Evolutionary conservation across 2,888 invertebrate genomes (phyloP).

Genomic region (Ischnus inquisitorius): DNA sequence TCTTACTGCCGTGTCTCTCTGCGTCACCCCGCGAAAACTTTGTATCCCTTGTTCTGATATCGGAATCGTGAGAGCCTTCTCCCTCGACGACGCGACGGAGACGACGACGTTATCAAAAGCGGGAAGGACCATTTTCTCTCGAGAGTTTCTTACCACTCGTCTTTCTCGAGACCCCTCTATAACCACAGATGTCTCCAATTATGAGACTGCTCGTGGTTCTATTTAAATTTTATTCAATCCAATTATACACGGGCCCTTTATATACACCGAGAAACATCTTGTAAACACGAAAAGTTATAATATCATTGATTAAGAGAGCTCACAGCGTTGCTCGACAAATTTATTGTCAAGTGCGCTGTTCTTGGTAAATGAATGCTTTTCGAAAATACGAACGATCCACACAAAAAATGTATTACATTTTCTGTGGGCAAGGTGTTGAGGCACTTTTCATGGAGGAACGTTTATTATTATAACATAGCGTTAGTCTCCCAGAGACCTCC

Average conservation of each 20-base stretch:
- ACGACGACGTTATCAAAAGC: conserved; percentile 79
- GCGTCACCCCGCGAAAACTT: conserved; percentile 75
- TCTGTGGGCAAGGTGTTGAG: too few species aligned
- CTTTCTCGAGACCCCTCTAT: conserved; percentile 26
- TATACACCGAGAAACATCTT: conserved; percentile 1
- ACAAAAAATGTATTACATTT: neutral
- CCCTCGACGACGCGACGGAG: conserved; percentile 63
- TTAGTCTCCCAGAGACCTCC: too few species aligned
- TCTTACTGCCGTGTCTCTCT: conserved; percentile 35
- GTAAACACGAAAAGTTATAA: neutral
- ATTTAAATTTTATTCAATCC: conserved; percentile 40
- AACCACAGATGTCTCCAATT: conserved; percentile 61
- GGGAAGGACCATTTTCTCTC: conserved; percentile 28
- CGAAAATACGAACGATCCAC: neutral
- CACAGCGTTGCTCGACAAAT: neutral
- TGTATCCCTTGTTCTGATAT: conserved; percentile 73
- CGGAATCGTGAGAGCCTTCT: conserved; percentile 54
- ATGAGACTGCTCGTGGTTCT: conserved; percentile 31
- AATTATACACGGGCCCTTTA: conserved; percentile 7
- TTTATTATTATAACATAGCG: too few species aligned
- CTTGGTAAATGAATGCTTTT: neutral
- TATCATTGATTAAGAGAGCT: neutral
- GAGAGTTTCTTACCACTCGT: conserved; percentile 16
- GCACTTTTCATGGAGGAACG: too few species aligned
- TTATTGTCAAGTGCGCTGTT: neutral